These are phyloP conservation scores for Phylloscopus whistleri DNA, from an alignment of 2,113 vertebrate genomes.

Conservation along the genomic window DNA sequence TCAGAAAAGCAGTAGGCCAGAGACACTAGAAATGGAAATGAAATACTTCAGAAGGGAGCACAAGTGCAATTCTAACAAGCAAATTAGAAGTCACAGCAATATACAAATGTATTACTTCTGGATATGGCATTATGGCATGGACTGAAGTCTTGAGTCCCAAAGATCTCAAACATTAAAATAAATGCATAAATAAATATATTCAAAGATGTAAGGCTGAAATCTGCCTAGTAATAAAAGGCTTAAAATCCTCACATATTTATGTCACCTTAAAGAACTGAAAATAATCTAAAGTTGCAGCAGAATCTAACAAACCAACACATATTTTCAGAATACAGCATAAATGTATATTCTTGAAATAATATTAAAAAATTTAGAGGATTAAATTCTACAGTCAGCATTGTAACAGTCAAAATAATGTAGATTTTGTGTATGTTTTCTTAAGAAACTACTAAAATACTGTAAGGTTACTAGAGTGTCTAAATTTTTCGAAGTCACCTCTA, in stretches of 20 bases:
- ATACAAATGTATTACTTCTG: not conserved
- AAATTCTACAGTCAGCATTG: not conserved
- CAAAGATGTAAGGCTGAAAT: not conserved
- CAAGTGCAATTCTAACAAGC: not conserved
- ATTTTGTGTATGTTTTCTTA: not conserved
- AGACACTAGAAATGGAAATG: not conserved
- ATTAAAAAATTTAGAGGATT: not conserved
- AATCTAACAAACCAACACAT: not conserved
- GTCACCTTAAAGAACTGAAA: not conserved
- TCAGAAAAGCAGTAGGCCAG: not conserved
- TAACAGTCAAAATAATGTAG: not conserved
- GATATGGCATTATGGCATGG: not conserved
- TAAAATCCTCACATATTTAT: not conserved
- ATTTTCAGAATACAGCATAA: not conserved
- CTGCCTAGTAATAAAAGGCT: not conserved
- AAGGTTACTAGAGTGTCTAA: not conserved
- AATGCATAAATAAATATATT: not conserved
- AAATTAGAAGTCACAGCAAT: not conserved
- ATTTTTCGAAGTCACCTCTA: not conserved
- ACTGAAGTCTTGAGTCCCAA: not conserved
- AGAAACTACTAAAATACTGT: not conserved
- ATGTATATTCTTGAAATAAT: not conserved
- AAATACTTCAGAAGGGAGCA: not conserved
- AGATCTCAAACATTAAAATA: not conserved
- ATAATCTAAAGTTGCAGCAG: not conserved